Conservation (phyloP, 2,797 vertebrate genomes). For the Clarias pachynema region DNA sequence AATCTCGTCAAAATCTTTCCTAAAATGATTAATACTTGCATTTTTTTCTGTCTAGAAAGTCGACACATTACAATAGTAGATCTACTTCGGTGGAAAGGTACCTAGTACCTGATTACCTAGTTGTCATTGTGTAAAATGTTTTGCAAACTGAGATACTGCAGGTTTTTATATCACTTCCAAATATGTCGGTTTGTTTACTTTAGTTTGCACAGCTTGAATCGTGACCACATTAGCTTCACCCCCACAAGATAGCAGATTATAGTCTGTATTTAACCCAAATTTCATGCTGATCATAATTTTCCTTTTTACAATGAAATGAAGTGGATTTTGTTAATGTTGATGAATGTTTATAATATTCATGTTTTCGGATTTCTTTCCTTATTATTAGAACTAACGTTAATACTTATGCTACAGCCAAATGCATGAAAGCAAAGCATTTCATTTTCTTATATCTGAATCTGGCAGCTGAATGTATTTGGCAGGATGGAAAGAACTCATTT, state of each 20-base stretch:
- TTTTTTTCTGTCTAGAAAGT: neutral
- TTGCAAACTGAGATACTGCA: neutral
- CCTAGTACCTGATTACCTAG: slow-evolving; percentile 10
- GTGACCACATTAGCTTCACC: slow-evolving; percentile 22
- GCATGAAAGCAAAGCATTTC: neutral
- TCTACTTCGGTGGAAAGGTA: slow-evolving; percentile 6
- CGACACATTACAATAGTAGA: neutral
- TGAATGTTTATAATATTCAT: neutral
- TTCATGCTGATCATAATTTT: neutral
- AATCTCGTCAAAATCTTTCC: neutral
- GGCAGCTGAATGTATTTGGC: too few relatives aligned
- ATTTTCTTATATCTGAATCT: neutral
- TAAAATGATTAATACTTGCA: neutral
- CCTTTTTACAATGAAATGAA: slow-evolving; percentile 18
- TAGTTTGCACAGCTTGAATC: slow-evolving; percentile 25
- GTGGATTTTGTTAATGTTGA: neutral
- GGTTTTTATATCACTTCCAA: slow-evolving; percentile 27
- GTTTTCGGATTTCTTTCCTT: neutral
- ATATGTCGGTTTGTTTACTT: slow-evolving; percentile 31
- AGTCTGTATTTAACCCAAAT: neutral
- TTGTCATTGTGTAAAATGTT: neutral
- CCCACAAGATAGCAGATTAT: neutral
- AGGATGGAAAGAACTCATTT: neutral
- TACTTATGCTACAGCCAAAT: neutral
- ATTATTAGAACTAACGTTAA: neutral